phyloP scores from a whole-genome alignment of 2,113 vertebrate genomes.

The Tor tambroides region DNA sequence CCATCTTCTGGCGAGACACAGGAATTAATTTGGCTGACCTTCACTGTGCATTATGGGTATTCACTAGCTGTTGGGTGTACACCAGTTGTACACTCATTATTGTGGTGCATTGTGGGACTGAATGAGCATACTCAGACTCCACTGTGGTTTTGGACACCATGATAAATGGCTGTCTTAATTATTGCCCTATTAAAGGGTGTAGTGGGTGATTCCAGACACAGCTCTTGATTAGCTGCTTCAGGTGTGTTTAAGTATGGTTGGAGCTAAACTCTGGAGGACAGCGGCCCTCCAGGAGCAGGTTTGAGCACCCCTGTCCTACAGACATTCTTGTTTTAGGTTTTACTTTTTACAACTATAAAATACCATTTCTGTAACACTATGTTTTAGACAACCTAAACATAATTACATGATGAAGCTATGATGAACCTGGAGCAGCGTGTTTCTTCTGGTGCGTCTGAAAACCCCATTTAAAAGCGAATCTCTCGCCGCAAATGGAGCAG shows the following conservation, averaged over 20 bases:
- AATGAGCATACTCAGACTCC: too few species aligned
- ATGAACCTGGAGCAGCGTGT: not conserved
- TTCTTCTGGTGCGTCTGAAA: not conserved
- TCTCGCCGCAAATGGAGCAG: conserved; percentile 10
- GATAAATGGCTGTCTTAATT: not conserved
- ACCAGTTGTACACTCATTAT: too few species aligned
- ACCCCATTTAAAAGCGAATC: not conserved
- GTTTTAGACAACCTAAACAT: not conserved
- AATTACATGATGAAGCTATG: not conserved
- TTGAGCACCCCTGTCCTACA: not conserved
- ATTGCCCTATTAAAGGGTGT: too few species aligned
- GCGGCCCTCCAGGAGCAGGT: too few species aligned
- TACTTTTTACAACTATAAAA: not conserved
- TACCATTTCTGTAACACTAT: not conserved
- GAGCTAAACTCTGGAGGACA: not conserved
- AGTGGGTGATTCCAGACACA: too few species aligned
- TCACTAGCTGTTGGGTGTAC: too few species aligned
- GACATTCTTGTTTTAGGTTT: not conserved
- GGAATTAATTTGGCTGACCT: too few species aligned
- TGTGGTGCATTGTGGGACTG: too few species aligned
- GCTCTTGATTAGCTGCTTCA: not conserved
- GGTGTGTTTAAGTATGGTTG: not conserved
- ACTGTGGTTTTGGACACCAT: not conserved
- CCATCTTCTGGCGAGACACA: too few species aligned
- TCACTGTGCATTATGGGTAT: not conserved